Evolutionary conservation across 2,888 invertebrate species (phyloP).

Genomic region (Alentia gelatinosa): DNA sequence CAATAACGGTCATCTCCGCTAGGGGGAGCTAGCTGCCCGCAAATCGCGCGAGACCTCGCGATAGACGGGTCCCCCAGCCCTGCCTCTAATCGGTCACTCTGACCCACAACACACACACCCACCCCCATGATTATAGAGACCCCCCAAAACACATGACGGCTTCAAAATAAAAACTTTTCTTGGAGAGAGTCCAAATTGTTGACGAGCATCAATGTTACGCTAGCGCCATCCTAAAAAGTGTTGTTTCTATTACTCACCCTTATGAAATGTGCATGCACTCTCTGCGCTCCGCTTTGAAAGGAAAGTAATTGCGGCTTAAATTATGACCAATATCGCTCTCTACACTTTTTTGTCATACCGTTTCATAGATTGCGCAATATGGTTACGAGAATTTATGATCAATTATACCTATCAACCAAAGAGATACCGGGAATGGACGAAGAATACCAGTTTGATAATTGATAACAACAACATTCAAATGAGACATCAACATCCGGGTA

Average conservation of each 20-base stretch:
- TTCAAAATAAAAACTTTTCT: neutral
- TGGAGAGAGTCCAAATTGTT: neutral
- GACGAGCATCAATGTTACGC: conserved; percentile 14
- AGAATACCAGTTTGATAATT: neutral
- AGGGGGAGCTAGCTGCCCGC: neutral
- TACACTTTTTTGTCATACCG: too few species aligned
- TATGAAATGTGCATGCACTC: neutral
- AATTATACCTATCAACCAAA: neutral
- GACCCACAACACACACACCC: neutral
- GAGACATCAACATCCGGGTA: too few species aligned
- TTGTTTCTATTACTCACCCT: conserved; percentile 2
- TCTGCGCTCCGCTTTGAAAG: neutral
- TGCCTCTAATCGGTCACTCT: conserved; percentile 6
- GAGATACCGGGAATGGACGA: neutral
- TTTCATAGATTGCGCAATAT: neutral
- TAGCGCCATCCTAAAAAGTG: neutral
- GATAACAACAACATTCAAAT: neutral
- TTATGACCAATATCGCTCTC: too few species aligned
- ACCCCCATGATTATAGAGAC: neutral
- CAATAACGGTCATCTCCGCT: conserved; percentile 42
- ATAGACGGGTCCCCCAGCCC: neutral
- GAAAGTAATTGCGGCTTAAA: neutral
- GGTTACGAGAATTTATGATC: neutral
- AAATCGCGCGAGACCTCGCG: neutral
- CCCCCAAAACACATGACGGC: neutral